Evolutionary conservation across 2,888 invertebrate species (phyloP), one percentile per base, ranked within the genome.

Genomic region (Eupithecia pulchellata): DNA sequence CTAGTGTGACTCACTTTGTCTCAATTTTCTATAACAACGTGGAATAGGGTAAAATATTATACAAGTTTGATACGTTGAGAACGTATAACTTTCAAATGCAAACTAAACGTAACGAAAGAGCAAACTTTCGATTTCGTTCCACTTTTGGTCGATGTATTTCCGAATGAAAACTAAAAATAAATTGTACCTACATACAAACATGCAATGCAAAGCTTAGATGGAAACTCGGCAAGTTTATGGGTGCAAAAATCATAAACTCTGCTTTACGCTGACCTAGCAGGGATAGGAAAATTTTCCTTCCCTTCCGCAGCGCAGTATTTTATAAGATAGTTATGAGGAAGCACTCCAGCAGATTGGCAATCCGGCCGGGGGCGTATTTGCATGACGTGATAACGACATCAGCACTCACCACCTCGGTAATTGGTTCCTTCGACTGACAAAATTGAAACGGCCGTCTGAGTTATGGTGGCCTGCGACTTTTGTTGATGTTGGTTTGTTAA

Each of bases 331-430:
- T 89, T 88, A 89, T 87, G 79, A 74, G 85, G 88, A 88, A 87
- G 88, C 90, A 86, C 89, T 91, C 85, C 78, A 82, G 79, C 82
- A 82, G 86, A 91, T 90, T 91, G 90, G 81, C 89, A 89, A 90
- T 89, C 83, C 83, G 81, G 74, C 81, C 73, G 74, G 78, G 76
- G 84, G 63, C 66, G 82, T 87, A 89, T 90, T 89, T 90, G 87
- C 87, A 85, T 87, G 84, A 82, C 85, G 86, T 88, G 87, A 87
- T 85, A 86, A 85, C 81, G 85, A 87, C 87, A 87, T 85, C 85
- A 84, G 82, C 87, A 87, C 82, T 73, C 82, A 81, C 76, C 76
- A 75, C 72, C 74, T 68, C 76, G 79, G 82, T 89, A 89, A 90
- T 91, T 90, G 89, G 86, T 83, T 81, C 71, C 72, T 77, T 75